A percentile compares a stretch with the other conserved stretches of the same genome.
These are phyloP conservation scores for Anguilla obscura DNA, from an alignment of 2,797 vertebrate genomes.

Conservation along the genomic window DNA sequence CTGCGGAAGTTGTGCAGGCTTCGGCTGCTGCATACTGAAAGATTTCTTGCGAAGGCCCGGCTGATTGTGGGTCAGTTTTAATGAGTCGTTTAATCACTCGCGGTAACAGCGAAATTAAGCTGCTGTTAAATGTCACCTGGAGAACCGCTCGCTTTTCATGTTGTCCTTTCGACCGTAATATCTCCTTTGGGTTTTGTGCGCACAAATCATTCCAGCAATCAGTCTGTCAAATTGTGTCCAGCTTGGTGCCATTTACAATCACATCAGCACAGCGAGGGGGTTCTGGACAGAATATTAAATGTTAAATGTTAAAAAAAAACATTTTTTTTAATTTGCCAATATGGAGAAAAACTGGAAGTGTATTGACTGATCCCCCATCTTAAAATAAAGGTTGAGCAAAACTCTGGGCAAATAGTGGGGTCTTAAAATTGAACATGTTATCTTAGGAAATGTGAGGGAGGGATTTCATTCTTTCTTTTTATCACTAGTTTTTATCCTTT, in stretches of 20 bases:
- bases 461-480: not conserved
- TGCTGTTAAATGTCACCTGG: slow-evolving; percentile 17
- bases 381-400: not conserved
- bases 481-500: not conserved
- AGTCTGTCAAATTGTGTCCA: not conserved
- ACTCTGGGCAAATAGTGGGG: not conserved
- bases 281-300: not conserved
- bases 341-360: not conserved
- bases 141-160: not conserved
- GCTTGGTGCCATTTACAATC: not conserved
- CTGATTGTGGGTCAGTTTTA: slow-evolving; percentile 16
- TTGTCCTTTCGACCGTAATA: not conserved
- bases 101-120: not conserved
- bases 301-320: not conserved
- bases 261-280: not conserved
- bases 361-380: not conserved
- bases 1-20: not conserved
- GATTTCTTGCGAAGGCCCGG: slow-evolving; percentile 4
- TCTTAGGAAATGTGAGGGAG: no score
- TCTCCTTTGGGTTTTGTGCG: not conserved
- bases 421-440: not conserved
- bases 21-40: not conserved
- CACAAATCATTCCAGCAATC: not conserved
- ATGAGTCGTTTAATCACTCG: slow-evolving; percentile 30
- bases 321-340: not conserved